A percentile compares a stretch with the other conserved stretches of the same genome.
Evolutionary conservation across 2,888 invertebrate species (phyloP).

Genomic region (Noctua janthina): DNA sequence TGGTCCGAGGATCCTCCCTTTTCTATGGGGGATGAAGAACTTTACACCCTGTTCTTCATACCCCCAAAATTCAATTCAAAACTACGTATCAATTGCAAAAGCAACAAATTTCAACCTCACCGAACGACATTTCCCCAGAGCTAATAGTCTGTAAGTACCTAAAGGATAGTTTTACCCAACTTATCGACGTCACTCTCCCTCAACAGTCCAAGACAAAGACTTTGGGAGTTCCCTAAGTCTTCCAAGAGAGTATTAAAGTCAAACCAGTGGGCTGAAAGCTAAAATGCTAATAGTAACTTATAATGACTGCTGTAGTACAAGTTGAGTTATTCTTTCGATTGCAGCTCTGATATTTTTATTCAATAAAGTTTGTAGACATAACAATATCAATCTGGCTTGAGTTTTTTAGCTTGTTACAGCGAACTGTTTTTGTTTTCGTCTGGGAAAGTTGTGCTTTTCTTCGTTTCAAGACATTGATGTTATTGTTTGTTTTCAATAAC

Average conservation of each 20-base stretch:
- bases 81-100: neutral
- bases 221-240: slow-evolving; percentile 77
- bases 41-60: too few species aligned
- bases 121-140: slow-evolving; percentile 12
- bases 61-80: too few species aligned
- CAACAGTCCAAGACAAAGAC: slow-evolving; percentile 75
- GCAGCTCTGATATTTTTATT: slow-evolving; percentile 41
- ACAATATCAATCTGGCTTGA: slow-evolving; percentile 34
- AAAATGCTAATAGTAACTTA: slow-evolving; percentile 77
- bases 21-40: too few species aligned
- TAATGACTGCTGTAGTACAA: slow-evolving; percentile 62
- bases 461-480: neutral
- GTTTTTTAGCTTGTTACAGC: slow-evolving; percentile 12
- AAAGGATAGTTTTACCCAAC: slow-evolving; percentile 55
- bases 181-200: slow-evolving; percentile 69
- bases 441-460: slow-evolving; percentile 3
- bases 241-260: slow-evolving; percentile 76
- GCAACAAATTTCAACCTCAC: neutral
- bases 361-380: slow-evolving; percentile 54
- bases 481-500: slow-evolving; percentile 4
- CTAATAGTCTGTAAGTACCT: slow-evolving; percentile 49
- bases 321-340: slow-evolving; percentile 61
- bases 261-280: slow-evolving; percentile 73
- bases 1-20: too few species aligned
- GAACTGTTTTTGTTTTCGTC: slow-evolving; percentile 26